Percentiles rank a stretch among this genome's conserved stretches.
Evolutionary conservation across 1,140 invertebrate species (phyloP).

Genomic region (Brachionus plicatilis): DNA sequence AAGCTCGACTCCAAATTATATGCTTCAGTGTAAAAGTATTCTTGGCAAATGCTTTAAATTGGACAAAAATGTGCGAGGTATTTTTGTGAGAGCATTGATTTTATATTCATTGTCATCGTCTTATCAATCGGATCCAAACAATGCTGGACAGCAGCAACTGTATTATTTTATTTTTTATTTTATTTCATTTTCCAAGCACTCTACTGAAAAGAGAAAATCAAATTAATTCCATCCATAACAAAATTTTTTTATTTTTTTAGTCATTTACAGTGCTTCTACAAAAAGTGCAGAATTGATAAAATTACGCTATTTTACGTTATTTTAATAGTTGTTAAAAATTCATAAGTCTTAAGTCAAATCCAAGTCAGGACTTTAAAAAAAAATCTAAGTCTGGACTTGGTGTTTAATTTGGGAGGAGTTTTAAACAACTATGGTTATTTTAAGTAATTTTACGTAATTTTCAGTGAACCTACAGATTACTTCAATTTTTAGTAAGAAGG

Average conservation of each 20-base stretch:
- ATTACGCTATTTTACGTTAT: too few species aligned
- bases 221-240: not conserved
- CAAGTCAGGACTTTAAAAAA: too few species aligned
- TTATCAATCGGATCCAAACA: slow-evolving; percentile 53
- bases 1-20: not conserved
- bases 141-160: slow-evolving; percentile 50
- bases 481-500: too few species aligned
- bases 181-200: not conserved
- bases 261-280: not conserved
- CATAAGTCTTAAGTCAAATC: too few species aligned
- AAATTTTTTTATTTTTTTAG: not conserved
- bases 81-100: slow-evolving; percentile 57
- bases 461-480: too few species aligned
- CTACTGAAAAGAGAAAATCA: not conserved
- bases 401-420: too few species aligned
- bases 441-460: too few species aligned
- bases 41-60: slow-evolving; percentile 54
- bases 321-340: too few species aligned
- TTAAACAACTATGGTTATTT: too few species aligned
- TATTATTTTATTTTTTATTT: slow-evolving; percentile 42
- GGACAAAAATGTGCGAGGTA: slow-evolving; percentile 45
- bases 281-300: not conserved
- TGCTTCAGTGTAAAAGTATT: slow-evolving; percentile 46
- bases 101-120: slow-evolving; percentile 56
- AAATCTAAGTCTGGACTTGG: too few species aligned